A percentile compares a stretch with the other conserved stretches of the same genome.
These are phyloP conservation scores for Bombus polaris DNA, from an alignment of 1,140 invertebrate species.

Conservation along the genomic window DNA sequence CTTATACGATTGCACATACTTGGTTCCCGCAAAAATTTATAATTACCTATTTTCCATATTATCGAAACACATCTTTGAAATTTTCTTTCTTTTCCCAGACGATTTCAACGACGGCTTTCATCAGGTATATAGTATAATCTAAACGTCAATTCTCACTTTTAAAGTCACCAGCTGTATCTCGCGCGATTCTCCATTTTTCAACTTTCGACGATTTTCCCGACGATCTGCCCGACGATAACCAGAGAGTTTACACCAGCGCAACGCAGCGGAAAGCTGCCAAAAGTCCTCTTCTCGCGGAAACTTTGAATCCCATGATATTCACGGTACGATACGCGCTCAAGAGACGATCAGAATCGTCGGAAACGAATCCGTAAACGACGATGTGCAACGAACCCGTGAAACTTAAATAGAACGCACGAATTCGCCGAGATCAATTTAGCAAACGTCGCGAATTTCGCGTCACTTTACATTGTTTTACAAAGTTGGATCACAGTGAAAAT, in stretches of 20 bases:
- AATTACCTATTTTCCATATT: too few relatives aligned
- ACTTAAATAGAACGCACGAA: slow-evolving; percentile 24
- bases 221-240: background rate
- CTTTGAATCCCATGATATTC: slow-evolving; percentile 33
- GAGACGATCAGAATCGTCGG: background rate
- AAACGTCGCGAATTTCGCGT: background rate
- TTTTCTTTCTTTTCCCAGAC: too few relatives aligned
- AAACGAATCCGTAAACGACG: background rate
- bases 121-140: background rate
- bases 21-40: too few relatives aligned
- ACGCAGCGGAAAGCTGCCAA: background rate
- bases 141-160: background rate
- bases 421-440: background rate
- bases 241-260: background rate
- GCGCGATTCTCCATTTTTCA: background rate
- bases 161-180: background rate
- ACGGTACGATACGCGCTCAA: background rate
- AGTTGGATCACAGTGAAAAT: too few relatives aligned
- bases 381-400: background rate
- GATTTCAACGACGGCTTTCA: too few relatives aligned
- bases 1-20: too few relatives aligned
- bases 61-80: too few relatives aligned
- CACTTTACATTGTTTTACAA: too few relatives aligned
- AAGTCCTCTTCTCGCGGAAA: slow-evolving; percentile 15
- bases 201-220: background rate